Base-by-base conservation (phyloP, 1,140 invertebrate genomes). In the Papilio polyxenes region DNA sequence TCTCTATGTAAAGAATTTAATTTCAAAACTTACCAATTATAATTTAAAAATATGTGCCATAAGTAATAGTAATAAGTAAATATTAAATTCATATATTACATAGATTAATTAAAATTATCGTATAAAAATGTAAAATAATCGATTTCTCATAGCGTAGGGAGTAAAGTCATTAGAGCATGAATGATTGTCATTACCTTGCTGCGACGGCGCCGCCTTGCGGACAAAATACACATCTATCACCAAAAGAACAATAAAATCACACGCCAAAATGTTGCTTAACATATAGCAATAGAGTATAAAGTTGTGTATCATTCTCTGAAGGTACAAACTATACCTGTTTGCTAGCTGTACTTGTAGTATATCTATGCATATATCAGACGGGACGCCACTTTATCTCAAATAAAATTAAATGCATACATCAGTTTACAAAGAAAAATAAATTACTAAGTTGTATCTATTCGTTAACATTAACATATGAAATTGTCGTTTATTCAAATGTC, bases 401-500 rank as follows among this genome's bases (percentile, higher is more conserved):
- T 23, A n/a, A 53, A 77, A 77, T 53, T 77, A 77, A 77, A 77
- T 77, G 75, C 75, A 77, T 77, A 77, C 49, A 77, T 77, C 48
- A 49, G 49, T 37, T 53, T 77, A 23, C 15, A 77, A 77, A 77
- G 49, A 56, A 51, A 56, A 77, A 77, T 77, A 77, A 77, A 77
- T 77, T 77, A 77, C 10, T 53, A 53, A 77, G n/a, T 75, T 51
- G 62, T 37, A 77, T 77, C 20, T 53, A 75, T 75, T 23, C 75
- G 20, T 77, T 53, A 53, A 77, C 75, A 77, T 77, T 77, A 56
- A 77, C 75, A 77, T 77, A 77, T 77, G 20, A 23, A 77, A 53
- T 77, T 56, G 44, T 53, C 48, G 75, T 51, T 51, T 77, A 77
- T 77, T 77, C 1, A 77, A 49, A 77, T 53, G 49, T 56, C 44